Evolutionary conservation across 2,797 vertebrate species (phyloP), one percentile per base, ranked within the genome.

Genomic region (Ataeniobius toweri): DNA sequence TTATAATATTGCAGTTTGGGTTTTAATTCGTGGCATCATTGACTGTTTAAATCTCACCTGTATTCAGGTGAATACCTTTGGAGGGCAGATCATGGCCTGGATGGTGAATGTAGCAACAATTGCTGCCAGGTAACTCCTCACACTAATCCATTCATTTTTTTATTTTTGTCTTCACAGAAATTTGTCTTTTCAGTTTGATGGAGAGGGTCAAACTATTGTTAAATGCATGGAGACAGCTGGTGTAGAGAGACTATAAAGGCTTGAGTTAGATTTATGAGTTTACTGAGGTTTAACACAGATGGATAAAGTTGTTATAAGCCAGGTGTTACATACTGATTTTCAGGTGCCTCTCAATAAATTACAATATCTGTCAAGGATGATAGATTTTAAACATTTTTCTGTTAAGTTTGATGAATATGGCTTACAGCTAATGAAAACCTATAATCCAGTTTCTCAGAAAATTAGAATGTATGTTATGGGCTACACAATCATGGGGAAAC

Each of bases 81-180:
- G 98, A 24, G 98, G 97, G 59, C 98, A 99, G 93, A 99, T 99
- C 93, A 99, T 99, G 98, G 97, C 97, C 76, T 99, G 98, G 98
- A 99, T 99, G 98, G 97, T 98, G 89, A 98, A 97, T 0, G 97
- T 98, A 73, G 98, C 98, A 83, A 98, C 96, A 22, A 98, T 99
- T 0, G 96, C 98, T 77, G 97, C 97, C 92, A 98, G 98, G 98
- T 99, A 88, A 18, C 59, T 6, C 44, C 55, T 53, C 41, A 51
- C 65, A 58, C 18, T 48, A 28, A 55, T 48, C 36, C 3, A 4
- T 24, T 67, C 7, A 20, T 67, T 39, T 67, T 14, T 67, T 41
- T 7, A 22, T 22, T 18, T 63, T 67, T 41, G 31, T 36, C 14
- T 20, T 63, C 36, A 36, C 8, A 20, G 16, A 36, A 36, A 8